These are phyloP conservation scores for Lithobates sylvaticus DNA, from an alignment of 2,797 vertebrate genomes.

Conservation along the genomic window DNA sequence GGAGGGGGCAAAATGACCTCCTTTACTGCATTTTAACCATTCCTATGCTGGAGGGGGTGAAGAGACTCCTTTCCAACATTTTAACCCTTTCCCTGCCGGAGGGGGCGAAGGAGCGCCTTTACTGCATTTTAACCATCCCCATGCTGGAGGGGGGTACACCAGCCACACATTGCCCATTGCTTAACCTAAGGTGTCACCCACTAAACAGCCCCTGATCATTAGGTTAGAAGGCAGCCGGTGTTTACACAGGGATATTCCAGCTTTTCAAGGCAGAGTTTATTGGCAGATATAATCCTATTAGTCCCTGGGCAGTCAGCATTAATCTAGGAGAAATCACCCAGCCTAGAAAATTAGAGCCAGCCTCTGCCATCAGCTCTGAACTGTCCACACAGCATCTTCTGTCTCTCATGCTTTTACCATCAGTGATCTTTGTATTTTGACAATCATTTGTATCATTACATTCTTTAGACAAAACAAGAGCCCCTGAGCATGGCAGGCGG, in stretches of 20 bases:
- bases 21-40: neutral
- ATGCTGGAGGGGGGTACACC: neutral
- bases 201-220: slow-evolving; percentile 48
- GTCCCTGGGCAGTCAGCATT: slow-evolving; percentile 68
- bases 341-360: too few relatives aligned
- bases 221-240: slow-evolving; percentile 55
- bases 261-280: slow-evolving; percentile 65
- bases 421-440: neutral
- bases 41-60: neutral
- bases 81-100: neutral
- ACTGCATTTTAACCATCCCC: neutral
- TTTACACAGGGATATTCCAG: slow-evolving; percentile 64
- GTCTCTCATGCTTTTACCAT: neutral
- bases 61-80: neutral
- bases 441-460: too few relatives aligned
- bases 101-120: neutral
- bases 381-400: neutral
- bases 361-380: neutral
- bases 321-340: slow-evolving; percentile 64
- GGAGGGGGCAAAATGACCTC: too few relatives aligned
- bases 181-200: neutral
- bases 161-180: neutral
- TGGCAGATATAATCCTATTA: slow-evolving; percentile 71
- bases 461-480: too few relatives aligned
- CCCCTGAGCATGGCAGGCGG: too few relatives aligned